Conservation (phyloP, 1,140 invertebrate genomes). For the Neodiprion fabricii region DNA sequence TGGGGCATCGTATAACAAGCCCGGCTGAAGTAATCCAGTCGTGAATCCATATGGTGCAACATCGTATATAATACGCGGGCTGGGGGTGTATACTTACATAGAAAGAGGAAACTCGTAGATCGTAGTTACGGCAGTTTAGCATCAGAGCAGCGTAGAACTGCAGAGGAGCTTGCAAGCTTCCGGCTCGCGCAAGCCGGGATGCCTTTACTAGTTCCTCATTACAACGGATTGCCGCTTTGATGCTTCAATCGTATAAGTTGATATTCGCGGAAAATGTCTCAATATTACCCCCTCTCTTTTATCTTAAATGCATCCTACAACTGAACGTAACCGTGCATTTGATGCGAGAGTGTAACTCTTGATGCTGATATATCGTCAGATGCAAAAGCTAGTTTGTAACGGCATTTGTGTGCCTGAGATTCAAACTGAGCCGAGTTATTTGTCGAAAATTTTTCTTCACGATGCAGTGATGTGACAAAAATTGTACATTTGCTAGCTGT, state of each 20-base stretch:
- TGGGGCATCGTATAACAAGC: not conserved
- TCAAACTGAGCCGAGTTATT: too few relatives aligned
- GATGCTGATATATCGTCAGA: too few relatives aligned
- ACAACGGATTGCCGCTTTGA: not conserved
- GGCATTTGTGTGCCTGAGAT: too few relatives aligned
- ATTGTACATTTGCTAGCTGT: too few relatives aligned
- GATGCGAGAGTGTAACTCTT: too few relatives aligned
- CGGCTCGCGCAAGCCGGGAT: not conserved
- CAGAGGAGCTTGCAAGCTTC: not conserved
- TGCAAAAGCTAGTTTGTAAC: too few relatives aligned
- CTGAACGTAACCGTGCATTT: not conserved
- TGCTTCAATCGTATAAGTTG: not conserved
- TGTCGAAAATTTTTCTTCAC: too few relatives aligned
- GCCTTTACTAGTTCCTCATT: not conserved
- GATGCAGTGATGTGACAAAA: too few relatives aligned
- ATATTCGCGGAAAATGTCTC: not conserved
- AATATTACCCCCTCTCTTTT: not conserved
- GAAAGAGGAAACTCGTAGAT: constrained; percentile 1
- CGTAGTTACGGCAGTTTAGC: not conserved
- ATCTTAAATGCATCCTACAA: not conserved
- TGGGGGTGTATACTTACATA: not conserved
- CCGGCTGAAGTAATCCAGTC: not conserved
- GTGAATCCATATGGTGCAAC: constrained; percentile 1
- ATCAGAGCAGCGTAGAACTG: not conserved
- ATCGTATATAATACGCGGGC: not conserved